phyloP scores from a whole-genome alignment of 2,113 vertebrate species.

The Holacanthus passer region DNA sequence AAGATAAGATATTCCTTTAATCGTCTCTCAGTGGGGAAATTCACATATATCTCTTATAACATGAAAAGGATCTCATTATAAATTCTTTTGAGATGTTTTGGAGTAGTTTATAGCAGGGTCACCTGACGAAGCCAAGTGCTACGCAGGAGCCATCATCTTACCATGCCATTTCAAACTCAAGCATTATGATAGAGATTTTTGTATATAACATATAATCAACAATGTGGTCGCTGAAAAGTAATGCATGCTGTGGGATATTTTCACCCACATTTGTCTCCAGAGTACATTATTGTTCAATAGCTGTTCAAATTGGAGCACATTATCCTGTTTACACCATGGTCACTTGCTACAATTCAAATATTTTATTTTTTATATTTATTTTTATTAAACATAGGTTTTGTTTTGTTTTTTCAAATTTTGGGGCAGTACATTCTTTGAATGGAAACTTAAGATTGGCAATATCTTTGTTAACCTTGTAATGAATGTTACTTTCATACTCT shows the following conservation, averaged over 20 bases:
- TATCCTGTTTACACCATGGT: neutral
- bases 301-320: neutral
- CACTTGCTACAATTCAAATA: neutral
- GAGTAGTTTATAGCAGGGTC: too few species aligned
- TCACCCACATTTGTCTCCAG: neutral
- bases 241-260: neutral
- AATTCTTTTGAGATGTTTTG: neutral
- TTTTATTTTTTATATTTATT: too few species aligned
- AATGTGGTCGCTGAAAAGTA: neutral
- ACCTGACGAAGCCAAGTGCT: neutral
- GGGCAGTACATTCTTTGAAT: neutral
- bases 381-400: too few species aligned
- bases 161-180: neutral
- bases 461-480: neutral
- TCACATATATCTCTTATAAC: neutral
- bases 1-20: too few species aligned
- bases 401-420: neutral
- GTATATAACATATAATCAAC: neutral
- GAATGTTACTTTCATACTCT: neutral
- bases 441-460: neutral
- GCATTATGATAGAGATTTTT: too few species aligned
- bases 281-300: slow-evolving; percentile 1
- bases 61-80: neutral
- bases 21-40: too few species aligned
- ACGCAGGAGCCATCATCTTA: neutral